A percentile compares a stretch with the other conserved stretches of the same genome.
Conservation (phyloP, 92 coral and sea anemone genomes). For the Montipora capitata region DNA sequence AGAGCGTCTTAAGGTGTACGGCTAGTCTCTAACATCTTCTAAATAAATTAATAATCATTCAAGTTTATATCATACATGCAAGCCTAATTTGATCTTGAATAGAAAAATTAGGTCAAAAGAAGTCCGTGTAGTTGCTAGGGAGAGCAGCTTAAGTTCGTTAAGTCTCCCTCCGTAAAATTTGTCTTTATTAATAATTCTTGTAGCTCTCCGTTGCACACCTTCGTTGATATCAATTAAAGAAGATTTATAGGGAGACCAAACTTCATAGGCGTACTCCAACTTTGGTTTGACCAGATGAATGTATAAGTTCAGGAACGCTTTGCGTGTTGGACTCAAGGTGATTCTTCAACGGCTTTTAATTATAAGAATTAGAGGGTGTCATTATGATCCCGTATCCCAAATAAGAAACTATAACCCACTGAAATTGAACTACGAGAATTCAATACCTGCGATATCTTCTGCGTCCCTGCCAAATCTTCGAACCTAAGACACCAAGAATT, state of each 20-base stretch:
- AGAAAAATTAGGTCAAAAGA: conserved; percentile 3
- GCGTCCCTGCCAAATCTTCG: too few relatives aligned
- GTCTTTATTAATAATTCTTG: conserved; percentile 9
- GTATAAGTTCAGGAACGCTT: too few relatives aligned
- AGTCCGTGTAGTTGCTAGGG: conserved; percentile 31
- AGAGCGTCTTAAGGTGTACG: neutral
- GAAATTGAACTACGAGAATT: too few relatives aligned
- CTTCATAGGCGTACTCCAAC: too few relatives aligned
- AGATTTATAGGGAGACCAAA: neutral
- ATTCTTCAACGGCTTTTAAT: too few relatives aligned
- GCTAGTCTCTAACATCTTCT: neutral
- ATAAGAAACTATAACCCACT: too few relatives aligned
- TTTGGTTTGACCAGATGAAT: too few relatives aligned
- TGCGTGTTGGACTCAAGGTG: too few relatives aligned
- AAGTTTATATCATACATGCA: neutral
- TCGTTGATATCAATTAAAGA: neutral
- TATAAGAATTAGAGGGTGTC: too few relatives aligned
- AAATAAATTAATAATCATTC: neutral
- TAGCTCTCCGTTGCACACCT: conserved; percentile 7
- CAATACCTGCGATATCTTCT: too few relatives aligned
- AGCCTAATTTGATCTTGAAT: conserved; percentile 32
- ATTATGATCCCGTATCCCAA: too few relatives aligned
- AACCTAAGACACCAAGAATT: too few relatives aligned
- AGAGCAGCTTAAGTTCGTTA: conserved; percentile 42
- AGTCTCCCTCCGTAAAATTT: conserved; percentile 43